These are phyloP conservation scores for Temnothorax ravouxi DNA, from an alignment of 2,888 invertebrate species.

Conservation along the genomic window DNA sequence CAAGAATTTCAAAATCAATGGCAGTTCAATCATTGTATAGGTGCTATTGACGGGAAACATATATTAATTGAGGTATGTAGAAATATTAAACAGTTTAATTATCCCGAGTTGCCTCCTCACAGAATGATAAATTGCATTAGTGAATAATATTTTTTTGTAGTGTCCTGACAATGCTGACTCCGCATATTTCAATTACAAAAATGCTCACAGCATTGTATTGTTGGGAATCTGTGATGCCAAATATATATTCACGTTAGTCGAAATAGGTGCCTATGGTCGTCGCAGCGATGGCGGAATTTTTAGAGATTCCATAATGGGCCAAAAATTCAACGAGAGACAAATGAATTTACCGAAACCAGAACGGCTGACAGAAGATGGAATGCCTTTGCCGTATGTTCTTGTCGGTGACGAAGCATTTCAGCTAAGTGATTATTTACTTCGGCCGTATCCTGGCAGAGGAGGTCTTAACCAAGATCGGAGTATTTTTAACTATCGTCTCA, in stretches of 20 bases:
- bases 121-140: too few species aligned
- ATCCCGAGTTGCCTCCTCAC: too few species aligned
- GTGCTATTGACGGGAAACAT: neutral
- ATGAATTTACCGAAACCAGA: neutral
- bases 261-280: neutral
- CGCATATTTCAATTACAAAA: neutral
- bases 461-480: neutral
- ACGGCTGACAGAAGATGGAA: neutral
- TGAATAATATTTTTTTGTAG: too few species aligned
- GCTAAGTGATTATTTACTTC: neutral
- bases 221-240: constrained; percentile 1
- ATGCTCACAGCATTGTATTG: neutral
- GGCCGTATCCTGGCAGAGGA: neutral
- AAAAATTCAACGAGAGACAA: neutral
- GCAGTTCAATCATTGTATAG: neutral
- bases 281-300: neutral
- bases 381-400: constrained; percentile 1
- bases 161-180: neutral
- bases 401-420: neutral
- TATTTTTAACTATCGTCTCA: neutral
- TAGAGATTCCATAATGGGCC: neutral
- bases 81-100: neutral
- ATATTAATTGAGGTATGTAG: neutral
- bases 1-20: neutral
- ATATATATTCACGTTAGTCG: neutral